Conservation (phyloP, 2,888 invertebrate species). For the Phania funesta region DNA sequence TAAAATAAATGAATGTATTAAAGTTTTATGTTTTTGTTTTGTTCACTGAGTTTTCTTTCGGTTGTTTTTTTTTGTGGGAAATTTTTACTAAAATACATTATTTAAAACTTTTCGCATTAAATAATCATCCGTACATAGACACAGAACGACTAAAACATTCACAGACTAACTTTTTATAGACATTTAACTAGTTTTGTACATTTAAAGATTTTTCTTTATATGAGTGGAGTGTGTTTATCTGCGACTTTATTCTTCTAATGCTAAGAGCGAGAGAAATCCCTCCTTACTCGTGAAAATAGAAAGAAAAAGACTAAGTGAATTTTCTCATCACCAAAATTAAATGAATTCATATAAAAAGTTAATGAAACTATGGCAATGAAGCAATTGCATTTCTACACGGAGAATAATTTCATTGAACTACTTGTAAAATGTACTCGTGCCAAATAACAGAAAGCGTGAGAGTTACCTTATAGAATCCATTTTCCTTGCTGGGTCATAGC, state of each 20-base stretch:
- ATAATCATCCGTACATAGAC: conserved; percentile 47
- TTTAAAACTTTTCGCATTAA: conserved; percentile 68
- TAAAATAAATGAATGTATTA: conserved; percentile 58
- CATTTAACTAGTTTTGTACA: conserved; percentile 27
- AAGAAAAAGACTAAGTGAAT: background rate
- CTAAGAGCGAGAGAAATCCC: background rate
- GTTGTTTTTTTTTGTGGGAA: background rate
- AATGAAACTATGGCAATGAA: background rate
- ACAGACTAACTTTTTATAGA: conserved; percentile 15
- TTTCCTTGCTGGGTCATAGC: too few relatives aligned
- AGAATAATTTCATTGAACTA: too few relatives aligned
- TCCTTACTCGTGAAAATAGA: background rate
- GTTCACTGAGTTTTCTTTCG: conserved; percentile 7
- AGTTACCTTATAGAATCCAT: too few relatives aligned
- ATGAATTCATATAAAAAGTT: background rate
- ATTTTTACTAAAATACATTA: conserved; percentile 59
- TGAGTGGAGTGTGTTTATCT: background rate
- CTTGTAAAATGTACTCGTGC: too few relatives aligned
- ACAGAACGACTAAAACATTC: background rate
- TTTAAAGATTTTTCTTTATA: conserved; percentile 1
- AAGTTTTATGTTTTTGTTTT: conserved; percentile 22
- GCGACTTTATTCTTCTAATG: background rate
- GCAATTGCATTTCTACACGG: too few relatives aligned
- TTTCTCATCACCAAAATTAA: conserved; percentile 32
- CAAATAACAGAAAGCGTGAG: too few relatives aligned